Base-by-base conservation (phyloP, 2,888 invertebrate genomes). In the Encarsia formosa region DNA sequence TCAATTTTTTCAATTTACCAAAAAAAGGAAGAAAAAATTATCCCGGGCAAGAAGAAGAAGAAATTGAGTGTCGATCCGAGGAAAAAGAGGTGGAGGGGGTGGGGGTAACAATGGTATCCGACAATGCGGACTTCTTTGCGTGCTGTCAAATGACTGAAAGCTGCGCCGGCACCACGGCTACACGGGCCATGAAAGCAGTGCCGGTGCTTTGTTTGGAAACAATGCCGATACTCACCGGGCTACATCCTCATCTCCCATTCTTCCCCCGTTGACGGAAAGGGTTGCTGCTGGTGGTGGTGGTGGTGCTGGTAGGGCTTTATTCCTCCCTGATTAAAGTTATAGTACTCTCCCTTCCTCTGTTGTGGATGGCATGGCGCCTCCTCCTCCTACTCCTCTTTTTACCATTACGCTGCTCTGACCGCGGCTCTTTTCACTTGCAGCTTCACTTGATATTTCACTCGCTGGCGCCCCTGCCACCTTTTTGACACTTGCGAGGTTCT, bases 201-300 rank as follows among this genome's bases (percentile, higher is more conserved):
- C 22, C 29, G 48, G 51, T 64, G 72, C 73, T 73, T 73, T 73
- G 73, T 73, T 73, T 73, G 72, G 68, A 73, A 73, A 73, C 73
- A 73, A 73, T 73, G 72, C 73, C 73, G 71, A 73, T 73, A 73
- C 73, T 73, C 72, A 57, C 52, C n/a, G 56, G 65, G 73, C 72
- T 72, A 73, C 73, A 73, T 73, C 72, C 73, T 73, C 73, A 73
- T 73, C 71, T 73, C 71, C n/a, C 67, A 73, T 73, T 73, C 73
- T 73, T 70, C 71, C n/a, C n/a, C 70, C 67, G 68, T 73, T 71
- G 73, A 72, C 67, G 67, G 20, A 38, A 11, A 20, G 22, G 19
- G 20, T 11, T 19, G n/a, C 20, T 6, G 22, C 38, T 16, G 34
- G 6, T 9, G 34, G 34, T 34, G 34, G 34, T 16, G 34, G 34